phyloP scores from a whole-genome alignment of 2,888 invertebrate genomes.

The Drosophila quinaria region DNA sequence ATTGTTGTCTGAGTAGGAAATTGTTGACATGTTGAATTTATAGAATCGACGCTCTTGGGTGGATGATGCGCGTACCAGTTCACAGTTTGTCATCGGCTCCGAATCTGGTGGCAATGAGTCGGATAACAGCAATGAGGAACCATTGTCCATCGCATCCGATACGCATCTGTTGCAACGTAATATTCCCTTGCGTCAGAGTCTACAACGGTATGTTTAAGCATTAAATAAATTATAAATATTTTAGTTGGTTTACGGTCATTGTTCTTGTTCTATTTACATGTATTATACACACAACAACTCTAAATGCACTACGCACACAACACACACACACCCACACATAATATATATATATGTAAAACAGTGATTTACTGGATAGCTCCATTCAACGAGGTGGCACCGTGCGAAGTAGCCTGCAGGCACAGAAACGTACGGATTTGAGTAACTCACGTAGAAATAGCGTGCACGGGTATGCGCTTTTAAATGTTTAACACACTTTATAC shows the following conservation, averaged over 20 bases:
- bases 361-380: constrained; percentile 88
- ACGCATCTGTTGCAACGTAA: constrained; percentile 86
- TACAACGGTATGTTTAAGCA: constrained; percentile 86
- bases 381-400: constrained; percentile 88
- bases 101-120: constrained; percentile 92
- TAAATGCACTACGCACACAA: constrained; percentile 45
- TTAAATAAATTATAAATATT: not conserved
- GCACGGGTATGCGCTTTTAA: constrained; percentile 86
- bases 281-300: constrained; percentile 57
- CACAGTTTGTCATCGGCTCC: constrained; percentile 89
- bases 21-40: constrained; percentile 7
- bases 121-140: constrained; percentile 91
- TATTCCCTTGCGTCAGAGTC: constrained; percentile 87
- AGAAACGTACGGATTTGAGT: constrained; percentile 85
- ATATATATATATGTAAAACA: constrained; percentile 43
- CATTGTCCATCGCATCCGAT: constrained; percentile 86
- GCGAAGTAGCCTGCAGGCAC: constrained; percentile 87
- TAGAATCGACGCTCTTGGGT: constrained; percentile 91
- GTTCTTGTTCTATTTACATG: constrained; percentile 73
- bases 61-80: constrained; percentile 90
- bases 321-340: constrained; percentile 20
- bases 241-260: constrained; percentile 51
- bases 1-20: not conserved
- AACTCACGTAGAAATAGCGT: constrained; percentile 88
- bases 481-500: constrained; percentile 64